phyloP scores from a whole-genome alignment of 2,113 vertebrate genomes.

The Tragelaphus buxtoni region DNA sequence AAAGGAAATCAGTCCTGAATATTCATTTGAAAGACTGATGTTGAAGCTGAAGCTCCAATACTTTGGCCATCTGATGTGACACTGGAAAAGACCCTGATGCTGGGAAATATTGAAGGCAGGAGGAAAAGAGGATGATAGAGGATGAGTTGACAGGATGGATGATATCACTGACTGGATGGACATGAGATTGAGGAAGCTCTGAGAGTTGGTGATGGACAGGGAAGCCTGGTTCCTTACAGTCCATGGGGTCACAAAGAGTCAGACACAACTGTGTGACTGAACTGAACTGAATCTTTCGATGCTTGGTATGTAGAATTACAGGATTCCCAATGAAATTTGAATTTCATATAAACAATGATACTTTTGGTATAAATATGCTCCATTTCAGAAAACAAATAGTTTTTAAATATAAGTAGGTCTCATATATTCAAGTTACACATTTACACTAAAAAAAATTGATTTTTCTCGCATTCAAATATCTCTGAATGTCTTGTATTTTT shows the following conservation, averaged over 20 bases:
- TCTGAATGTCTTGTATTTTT: background rate
- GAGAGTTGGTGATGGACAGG: background rate
- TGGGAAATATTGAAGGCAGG: background rate
- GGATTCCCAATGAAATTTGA: background rate
- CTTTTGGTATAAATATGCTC: background rate
- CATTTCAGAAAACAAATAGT: background rate
- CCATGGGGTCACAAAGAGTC: background rate
- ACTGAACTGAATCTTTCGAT: background rate
- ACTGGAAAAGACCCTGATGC: background rate
- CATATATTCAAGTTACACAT: background rate
- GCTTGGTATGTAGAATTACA: background rate
- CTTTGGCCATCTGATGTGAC: background rate
- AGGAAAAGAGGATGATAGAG: background rate
- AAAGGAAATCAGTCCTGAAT: background rate
- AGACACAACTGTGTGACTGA: accelerated
- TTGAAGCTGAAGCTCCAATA: background rate
- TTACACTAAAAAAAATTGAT: background rate
- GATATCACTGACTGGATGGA: background rate
- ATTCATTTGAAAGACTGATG: background rate
- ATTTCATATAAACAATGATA: background rate
- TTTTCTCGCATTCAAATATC: background rate
- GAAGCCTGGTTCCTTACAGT: background rate
- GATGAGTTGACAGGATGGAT: background rate
- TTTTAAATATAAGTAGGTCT: background rate
- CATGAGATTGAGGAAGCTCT: background rate